Conservation (phyloP, 2,113 vertebrate species). For the Guaruba guarouba region DNA sequence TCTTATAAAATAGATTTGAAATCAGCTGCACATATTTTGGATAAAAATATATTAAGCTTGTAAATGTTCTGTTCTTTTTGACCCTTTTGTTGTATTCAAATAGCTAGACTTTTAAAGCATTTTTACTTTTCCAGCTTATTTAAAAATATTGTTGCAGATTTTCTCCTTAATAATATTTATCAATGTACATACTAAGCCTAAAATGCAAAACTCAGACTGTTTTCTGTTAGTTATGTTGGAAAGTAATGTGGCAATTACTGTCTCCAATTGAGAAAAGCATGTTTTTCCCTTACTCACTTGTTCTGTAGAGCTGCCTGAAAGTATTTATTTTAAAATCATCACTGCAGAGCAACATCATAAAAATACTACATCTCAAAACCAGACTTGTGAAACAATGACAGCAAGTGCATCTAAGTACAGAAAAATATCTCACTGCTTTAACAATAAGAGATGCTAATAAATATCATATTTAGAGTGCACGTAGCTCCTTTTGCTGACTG, state of each 20-base stretch:
- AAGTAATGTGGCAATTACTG: constrained; percentile 2
- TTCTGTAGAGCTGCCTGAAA: constrained; percentile 28
- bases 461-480: background rate
- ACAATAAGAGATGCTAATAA: constrained; percentile 8
- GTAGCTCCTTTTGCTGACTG: background rate
- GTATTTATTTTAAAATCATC: constrained; percentile 35
- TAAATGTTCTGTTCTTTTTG: background rate
- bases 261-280: background rate
- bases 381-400: background rate
- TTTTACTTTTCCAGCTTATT: background rate
- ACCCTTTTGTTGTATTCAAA: background rate
- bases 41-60: background rate
- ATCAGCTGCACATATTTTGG: background rate
- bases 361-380: constrained; percentile 4
- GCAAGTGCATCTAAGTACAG: background rate
- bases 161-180: background rate
- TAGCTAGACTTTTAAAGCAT: background rate
- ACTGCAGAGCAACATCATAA: background rate
- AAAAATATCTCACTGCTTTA: background rate
- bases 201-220: background rate
- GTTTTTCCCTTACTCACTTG: background rate
- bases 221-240: constrained; percentile 8
- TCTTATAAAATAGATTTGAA: background rate
- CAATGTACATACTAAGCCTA: background rate
- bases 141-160: background rate